Base-by-base conservation (phyloP, 2,888 invertebrate species). In the Meteorus cinctellus region DNA sequence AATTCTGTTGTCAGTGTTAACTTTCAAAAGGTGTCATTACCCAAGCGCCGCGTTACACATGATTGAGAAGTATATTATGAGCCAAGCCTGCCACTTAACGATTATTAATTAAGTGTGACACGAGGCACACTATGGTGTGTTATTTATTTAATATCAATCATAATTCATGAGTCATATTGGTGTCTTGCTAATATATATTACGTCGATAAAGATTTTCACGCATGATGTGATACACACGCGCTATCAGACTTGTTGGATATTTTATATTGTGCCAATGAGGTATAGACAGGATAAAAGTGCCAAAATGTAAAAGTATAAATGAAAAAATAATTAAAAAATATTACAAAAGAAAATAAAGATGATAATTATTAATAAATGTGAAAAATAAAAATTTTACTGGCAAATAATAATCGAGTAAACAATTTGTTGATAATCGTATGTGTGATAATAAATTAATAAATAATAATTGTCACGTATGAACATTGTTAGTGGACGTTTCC, bases 161-260 rank as follows among this genome's bases (percentile, higher is more conserved):
- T 69, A 31, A 59, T 69, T 55, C 19, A 55, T 69, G 55, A 69
- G 55, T 69, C 69, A 36, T 69, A 31, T 69, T 27, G 48, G 48
- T 55, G 55, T 55, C 55, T 45, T 34, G 55, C 65, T 75, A 75
- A 75, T 74, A 69, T 29, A 67, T 31, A 34, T 6, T 31, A 24
- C 63, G 45, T 41, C 73, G 73, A 73, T 73, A 76, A 71, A 76
- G 71, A 14, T 72, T 72, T 76, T 76, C 76, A 76, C 63, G 76
- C 76, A 72, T 76, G 67, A 67, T 66, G 67, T 72, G 72, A 76
- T 72, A 76, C 76, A 76, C 76, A 63, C 69, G 72, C 72, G 67
- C 76, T 76, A 72, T 76, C 72, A 67, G 36, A 34, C 36, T 14
- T 12, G 41, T 41, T 41, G 41, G 60, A 48, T 63, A 72, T 12